phyloP scores from a whole-genome alignment of 1,140 invertebrate species.

The Drosophila pachea region DNA sequence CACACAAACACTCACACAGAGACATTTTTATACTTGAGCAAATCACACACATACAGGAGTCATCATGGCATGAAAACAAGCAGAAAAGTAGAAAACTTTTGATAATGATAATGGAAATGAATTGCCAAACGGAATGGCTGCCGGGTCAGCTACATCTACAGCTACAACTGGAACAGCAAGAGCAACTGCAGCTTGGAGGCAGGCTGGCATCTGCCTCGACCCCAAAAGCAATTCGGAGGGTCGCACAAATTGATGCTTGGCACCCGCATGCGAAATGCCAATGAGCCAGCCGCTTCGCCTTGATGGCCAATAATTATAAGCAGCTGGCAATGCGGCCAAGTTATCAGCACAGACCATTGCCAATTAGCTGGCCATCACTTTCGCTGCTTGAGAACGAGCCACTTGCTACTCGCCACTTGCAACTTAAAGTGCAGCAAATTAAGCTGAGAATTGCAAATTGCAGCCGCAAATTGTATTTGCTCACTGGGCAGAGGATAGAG shows the following conservation, averaged over 20 bases:
- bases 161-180: constrained; percentile 9
- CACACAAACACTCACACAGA: constrained; percentile 13
- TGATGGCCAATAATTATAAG: constrained; percentile 59
- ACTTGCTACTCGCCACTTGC: constrained; percentile 37
- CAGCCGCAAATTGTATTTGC: constrained; percentile 70
- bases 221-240: constrained; percentile 38
- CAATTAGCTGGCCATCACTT: constrained; percentile 62
- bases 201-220: constrained; percentile 61
- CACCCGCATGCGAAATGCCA: constrained; percentile 34
- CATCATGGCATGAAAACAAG: constrained; percentile 38
- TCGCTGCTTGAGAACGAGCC: constrained; percentile 22
- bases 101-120: constrained; percentile 77
- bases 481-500: constrained; percentile 3
- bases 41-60: constrained; percentile 32
- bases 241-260: constrained; percentile 41
- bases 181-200: constrained; percentile 34
- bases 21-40: constrained; percentile 14
- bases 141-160: constrained; percentile 29
- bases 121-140: constrained; percentile 48
- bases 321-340: constrained; percentile 38
- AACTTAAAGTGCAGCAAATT: constrained; percentile 56
- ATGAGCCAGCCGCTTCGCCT: constrained; percentile 30
- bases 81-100: constrained; percentile 65
- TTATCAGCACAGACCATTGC: constrained; percentile 54
- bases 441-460: constrained; percentile 55